Evolutionary conservation across 1,140 invertebrate species (phyloP).

Genomic region (Drosophila nikananu): DNA sequence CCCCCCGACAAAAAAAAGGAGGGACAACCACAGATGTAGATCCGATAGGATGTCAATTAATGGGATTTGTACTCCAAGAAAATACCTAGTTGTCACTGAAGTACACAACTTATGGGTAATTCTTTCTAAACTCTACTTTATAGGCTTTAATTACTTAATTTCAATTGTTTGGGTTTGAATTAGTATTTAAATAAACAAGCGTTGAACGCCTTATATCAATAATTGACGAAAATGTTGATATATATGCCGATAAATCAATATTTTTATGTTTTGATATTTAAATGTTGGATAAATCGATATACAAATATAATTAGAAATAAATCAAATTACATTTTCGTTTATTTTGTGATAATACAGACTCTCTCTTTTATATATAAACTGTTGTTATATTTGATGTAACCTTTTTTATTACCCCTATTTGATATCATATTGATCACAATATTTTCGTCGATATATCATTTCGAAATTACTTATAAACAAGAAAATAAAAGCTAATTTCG

Average conservation of each 20-base stretch:
- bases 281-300: no score
- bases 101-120: background rate
- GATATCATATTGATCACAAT: background rate
- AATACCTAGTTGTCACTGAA: background rate
- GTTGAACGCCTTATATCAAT: background rate
- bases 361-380: no score
- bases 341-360: background rate
- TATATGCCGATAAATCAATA: no score
- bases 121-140: no score
- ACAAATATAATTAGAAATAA: background rate
- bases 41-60: constrained; percentile 9
- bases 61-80: constrained; percentile 13
- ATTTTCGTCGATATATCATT: background rate
- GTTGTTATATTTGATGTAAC: no score
- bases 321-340: no score
- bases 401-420: background rate
- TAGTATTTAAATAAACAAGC: background rate
- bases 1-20: background rate
- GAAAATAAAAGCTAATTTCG: background rate
- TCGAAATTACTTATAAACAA: background rate
- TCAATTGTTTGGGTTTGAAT: background rate
- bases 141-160: background rate
- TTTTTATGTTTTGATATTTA: no score
- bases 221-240: background rate
- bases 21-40: constrained; percentile 22